Conservation (phyloP, 2,888 invertebrate genomes). For the Ophraella communa region DNA sequence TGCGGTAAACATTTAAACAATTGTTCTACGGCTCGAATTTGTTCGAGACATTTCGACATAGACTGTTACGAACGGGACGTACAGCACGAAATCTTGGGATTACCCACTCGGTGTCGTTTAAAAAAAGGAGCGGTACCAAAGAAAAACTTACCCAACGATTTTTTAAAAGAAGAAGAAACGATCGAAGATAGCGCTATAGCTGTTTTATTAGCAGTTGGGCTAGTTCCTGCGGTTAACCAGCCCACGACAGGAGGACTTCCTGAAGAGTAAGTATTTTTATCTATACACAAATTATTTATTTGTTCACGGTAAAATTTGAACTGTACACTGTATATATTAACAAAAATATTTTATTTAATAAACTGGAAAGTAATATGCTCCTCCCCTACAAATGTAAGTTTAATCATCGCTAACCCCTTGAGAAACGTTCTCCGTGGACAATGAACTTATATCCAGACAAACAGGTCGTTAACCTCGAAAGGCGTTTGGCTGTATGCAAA, state of each 20-base stretch:
- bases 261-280: conserved; percentile 55
- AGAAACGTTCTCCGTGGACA: conserved; percentile 9
- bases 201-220: conserved; percentile 64
- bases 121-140: conserved; percentile 63
- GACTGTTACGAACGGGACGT: conserved; percentile 65
- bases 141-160: conserved; percentile 48
- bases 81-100: conserved; percentile 64
- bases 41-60: conserved; percentile 63
- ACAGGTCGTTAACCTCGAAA: conserved; percentile 19
- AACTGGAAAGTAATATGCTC: too few relatives aligned
- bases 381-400: neutral
- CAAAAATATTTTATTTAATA: too few relatives aligned
- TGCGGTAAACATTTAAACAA: conserved; percentile 64
- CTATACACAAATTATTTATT: neutral
- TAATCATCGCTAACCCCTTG: conserved; percentile 6
- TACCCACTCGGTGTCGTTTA: conserved; percentile 63
- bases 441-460: conserved; percentile 22
- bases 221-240: conserved; percentile 58
- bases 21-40: conserved; percentile 65
- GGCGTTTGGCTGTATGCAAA: neutral
- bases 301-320: neutral
- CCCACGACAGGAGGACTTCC: conserved; percentile 54
- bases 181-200: conserved; percentile 57
- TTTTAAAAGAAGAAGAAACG: conserved; percentile 47
- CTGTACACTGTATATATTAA: neutral